Conservation (phyloP, 2,113 vertebrate species). For the Edolisoma coerulescens region DNA sequence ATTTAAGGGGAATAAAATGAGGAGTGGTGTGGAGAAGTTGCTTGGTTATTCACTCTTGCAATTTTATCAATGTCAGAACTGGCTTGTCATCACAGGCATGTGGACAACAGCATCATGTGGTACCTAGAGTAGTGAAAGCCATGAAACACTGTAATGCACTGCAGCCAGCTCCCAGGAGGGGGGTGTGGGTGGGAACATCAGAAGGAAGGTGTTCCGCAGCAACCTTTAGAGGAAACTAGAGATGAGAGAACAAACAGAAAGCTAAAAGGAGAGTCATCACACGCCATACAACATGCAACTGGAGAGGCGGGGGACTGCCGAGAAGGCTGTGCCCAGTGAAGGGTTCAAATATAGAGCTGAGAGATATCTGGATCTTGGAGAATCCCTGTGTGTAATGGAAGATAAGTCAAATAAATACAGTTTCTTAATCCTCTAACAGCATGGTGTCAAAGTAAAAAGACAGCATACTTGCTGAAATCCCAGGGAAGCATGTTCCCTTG, state of each 20-base stretch:
- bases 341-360: neutral
- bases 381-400: neutral
- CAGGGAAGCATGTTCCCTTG: neutral
- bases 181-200: neutral
- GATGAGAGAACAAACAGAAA: neutral
- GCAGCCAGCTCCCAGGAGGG: neutral
- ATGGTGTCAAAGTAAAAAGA: neutral
- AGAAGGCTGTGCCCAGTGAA: neutral
- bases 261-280: neutral
- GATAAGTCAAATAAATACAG: neutral
- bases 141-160: neutral
- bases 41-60: neutral
- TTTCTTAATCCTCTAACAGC: neutral
- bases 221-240: neutral
- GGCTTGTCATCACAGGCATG: neutral
- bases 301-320: accelerated
- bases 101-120: neutral
- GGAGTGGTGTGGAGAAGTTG: neutral
- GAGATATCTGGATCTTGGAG: neutral
- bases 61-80: neutral
- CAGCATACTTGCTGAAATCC: neutral
- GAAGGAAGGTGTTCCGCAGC: neutral
- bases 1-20: neutral
- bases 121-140: neutral
- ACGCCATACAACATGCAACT: too few species aligned